These are phyloP conservation scores for Hydractinia echinata DNA, from an alignment of 30 jellyfish, hydroid and myxozoan species.

Conservation along the genomic window DNA sequence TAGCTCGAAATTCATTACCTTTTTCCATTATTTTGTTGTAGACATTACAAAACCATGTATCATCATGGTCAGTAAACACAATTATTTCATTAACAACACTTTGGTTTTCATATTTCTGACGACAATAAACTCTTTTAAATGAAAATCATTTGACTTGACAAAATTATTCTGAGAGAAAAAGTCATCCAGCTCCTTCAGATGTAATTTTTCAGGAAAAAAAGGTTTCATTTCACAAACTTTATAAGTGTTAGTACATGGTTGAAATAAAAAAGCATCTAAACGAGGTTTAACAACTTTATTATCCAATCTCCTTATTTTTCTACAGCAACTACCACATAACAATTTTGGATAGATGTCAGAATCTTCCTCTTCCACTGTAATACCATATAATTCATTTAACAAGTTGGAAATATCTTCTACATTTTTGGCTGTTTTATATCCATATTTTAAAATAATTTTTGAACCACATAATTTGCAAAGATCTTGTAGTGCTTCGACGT, in stretches of 20 bases:
- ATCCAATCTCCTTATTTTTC: not conserved
- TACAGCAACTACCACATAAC: not conserved
- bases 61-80: not conserved
- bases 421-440: not conserved
- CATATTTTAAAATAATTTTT: not conserved
- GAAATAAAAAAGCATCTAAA: not conserved
- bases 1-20: not conserved
- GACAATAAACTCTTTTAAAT: not conserved
- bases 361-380: slow-evolving; percentile 4
- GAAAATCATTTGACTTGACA: not conserved
- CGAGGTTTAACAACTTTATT: not conserved
- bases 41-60: not conserved
- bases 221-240: not conserved
- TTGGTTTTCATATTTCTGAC: not conserved
- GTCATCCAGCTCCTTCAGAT: not conserved
- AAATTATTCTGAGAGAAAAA: not conserved
- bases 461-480: not conserved
- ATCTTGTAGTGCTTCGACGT: not conserved
- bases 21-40: not conserved
- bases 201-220: not conserved
- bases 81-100: not conserved
- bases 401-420: not conserved
- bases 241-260: not conserved
- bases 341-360: not conserved
- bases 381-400: not conserved